phyloP scores from a whole-genome alignment of 2,888 invertebrate species.

The Sarcophaga caerulescens region DNA sequence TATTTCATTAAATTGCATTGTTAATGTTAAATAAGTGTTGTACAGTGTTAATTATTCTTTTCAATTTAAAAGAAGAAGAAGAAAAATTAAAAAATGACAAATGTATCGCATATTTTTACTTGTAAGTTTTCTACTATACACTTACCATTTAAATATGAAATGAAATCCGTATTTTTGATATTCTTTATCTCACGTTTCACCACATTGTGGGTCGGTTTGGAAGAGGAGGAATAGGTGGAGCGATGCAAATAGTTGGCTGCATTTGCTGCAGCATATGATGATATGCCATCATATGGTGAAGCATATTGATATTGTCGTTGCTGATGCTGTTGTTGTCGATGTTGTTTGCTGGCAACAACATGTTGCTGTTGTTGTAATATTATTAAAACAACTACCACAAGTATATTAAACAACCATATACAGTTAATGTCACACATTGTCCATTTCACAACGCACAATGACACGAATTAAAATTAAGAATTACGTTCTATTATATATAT shows the following conservation, averaged over 20 bases:
- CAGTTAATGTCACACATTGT: constrained; percentile 75
- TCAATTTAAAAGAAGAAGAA: too few relatives aligned
- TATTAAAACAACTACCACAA: constrained; percentile 70
- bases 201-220: constrained; percentile 22
- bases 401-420: constrained; percentile 74
- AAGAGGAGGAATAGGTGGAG: neutral
- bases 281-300: constrained; percentile 51
- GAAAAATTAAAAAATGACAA: neutral
- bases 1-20: too few relatives aligned
- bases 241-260: constrained; percentile 55
- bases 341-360: constrained; percentile 51
- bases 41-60: too few relatives aligned
- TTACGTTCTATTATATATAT: constrained; percentile 11
- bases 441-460: constrained; percentile 72
- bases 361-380: constrained; percentile 65
- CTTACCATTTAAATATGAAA: constrained; percentile 66
- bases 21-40: too few relatives aligned
- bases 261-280: constrained; percentile 55
- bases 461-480: constrained; percentile 58
- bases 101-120: neutral
- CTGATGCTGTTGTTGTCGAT: constrained; percentile 24
- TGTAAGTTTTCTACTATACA: constrained; percentile 10
- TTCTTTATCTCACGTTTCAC: constrained; percentile 57
- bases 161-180: constrained; percentile 58
- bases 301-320: constrained; percentile 32